Evolutionary conservation across 1,140 invertebrate genomes (phyloP), one percentile per base, ranked within the genome.

Genomic region (Camponotus pennsylvanicus): DNA sequence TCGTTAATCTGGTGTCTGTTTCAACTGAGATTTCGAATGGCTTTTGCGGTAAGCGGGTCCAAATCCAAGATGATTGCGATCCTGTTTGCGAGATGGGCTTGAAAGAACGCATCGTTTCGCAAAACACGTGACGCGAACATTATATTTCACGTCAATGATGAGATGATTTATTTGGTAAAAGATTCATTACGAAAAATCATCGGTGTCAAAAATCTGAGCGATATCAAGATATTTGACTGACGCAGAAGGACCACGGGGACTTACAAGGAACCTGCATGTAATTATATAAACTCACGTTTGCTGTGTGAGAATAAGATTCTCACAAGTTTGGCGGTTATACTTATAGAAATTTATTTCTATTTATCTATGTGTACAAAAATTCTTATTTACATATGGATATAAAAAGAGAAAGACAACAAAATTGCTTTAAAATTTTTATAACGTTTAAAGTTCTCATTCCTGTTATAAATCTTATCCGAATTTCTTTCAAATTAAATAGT

Each of bases 21-120:
- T 40, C 63, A 59, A 27, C 63, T 15, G 42, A 67, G 27, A 8
- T 55, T 78, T 78, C n/a, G 49, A 2, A n/a, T 15, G 45, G 7
- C 32, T 34, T 52, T 52, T 69, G 61, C 4, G 77, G 55, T 59
- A 75, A 59, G 27, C 40, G 18, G 11, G 21, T 79, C 4, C 49
- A 79, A 79, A 69, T 67, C 7, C n/a, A 55, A 37, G 77, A 69
- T 69, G 32, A n/a, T n/a, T n/a, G n/a, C n/a, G n/a, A 79, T 78
- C 40, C 13, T 37, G 13, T 69, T 52, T 79, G n/a, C 13, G 34
- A n/a, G 67, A 67, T 79, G 1, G 42, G 13, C 32, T 67, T 37
- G 45, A 67, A 52, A 79, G 8, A 15, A 21, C 45, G 11, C 27
- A 78, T 15, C 18, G 32, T 79, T 49, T 67, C 40, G n/a, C 9